Evolutionary conservation across 2,888 invertebrate genomes (phyloP).

Genomic region (Agriotes lineatus): DNA sequence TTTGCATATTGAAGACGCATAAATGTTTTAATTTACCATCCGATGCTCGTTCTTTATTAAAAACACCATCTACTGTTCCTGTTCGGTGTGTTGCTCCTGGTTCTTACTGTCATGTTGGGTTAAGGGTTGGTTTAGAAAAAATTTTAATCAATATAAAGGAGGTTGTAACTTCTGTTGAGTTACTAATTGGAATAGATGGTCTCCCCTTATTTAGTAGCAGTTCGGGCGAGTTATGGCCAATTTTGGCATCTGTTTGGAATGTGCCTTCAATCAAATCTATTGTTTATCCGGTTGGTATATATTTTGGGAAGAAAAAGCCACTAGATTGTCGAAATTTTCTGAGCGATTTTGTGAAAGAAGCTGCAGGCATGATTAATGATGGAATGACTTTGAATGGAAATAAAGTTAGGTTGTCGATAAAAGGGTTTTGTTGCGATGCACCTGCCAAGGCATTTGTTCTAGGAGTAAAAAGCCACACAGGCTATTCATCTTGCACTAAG

Average conservation of each 20-base stretch:
- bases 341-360: constrained; percentile 18
- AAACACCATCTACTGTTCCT: too few species aligned
- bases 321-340: constrained; percentile 20
- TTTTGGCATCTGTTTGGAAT: constrained; percentile 18
- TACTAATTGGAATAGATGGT: too few species aligned
- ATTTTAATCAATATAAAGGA: too few species aligned
- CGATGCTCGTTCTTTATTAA: too few species aligned
- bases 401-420: neutral
- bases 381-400: constrained; percentile 20
- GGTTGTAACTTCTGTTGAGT: too few species aligned
- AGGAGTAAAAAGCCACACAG: constrained; percentile 33
- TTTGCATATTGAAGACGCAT: too few species aligned
- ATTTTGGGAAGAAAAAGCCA: constrained; percentile 27
- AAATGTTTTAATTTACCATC: too few species aligned
- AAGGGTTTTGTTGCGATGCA: constrained; percentile 32
- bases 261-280: constrained; percentile 11
- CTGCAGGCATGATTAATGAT: neutral
- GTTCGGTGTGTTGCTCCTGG: too few species aligned
- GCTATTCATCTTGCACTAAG: constrained; percentile 37
- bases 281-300: constrained; percentile 23
- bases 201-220: neutral
- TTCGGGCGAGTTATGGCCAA: constrained; percentile 9
- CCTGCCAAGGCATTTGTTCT: constrained; percentile 36
- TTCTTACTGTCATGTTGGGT: too few species aligned
- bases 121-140: too few species aligned